Percentiles rank a stretch among this genome's conserved stretches.
Evolutionary conservation across 2,797 vertebrate species (phyloP).

Genomic region (Rhinichthys osculus): DNA sequence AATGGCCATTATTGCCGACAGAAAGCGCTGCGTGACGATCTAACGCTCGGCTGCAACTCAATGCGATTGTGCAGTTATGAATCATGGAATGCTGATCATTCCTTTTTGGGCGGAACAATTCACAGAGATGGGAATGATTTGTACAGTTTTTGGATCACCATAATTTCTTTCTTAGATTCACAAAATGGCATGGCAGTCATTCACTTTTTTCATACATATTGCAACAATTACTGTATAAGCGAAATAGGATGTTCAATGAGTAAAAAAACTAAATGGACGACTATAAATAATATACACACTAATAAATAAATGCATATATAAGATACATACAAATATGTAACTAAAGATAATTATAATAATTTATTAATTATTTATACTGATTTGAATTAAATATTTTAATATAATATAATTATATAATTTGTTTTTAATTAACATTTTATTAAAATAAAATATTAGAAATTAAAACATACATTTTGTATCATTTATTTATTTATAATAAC

Average conservation of each 20-base stretch:
- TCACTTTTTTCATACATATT: neutral
- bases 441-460: too few species aligned
- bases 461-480: neutral
- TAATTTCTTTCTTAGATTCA: too few species aligned
- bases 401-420: too few species aligned
- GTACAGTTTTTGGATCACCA: neutral
- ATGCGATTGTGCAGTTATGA: neutral
- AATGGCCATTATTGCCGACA: neutral
- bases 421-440: too few species aligned
- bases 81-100: neutral
- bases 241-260: neutral
- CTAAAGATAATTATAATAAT: too few species aligned
- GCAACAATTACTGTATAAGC: neutral
- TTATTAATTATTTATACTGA: too few species aligned
- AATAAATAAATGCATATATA: neutral
- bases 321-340: too few species aligned
- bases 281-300: neutral
- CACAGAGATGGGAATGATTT: neutral
- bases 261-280: neutral
- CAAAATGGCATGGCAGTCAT: neutral
- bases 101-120: neutral
- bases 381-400: too few species aligned
- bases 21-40: neutral
- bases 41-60: constrained; percentile 2
- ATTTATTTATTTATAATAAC: too few species aligned